These are phyloP conservation scores for Hippolais icterina DNA, from an alignment of 2,113 vertebrate species.

Conservation along the genomic window DNA sequence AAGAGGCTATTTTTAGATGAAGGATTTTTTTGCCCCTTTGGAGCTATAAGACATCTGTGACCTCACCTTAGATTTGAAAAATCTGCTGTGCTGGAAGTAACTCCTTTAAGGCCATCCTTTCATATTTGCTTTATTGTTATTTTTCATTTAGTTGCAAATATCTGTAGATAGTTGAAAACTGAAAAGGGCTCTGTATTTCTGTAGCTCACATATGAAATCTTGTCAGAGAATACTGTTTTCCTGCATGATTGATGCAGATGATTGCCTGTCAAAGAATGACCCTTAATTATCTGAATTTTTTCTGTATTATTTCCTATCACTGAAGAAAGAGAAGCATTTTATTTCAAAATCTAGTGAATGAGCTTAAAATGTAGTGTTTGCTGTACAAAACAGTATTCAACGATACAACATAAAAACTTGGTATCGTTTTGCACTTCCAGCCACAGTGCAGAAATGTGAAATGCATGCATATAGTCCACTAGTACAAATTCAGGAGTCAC, in stretches of 20 bases:
- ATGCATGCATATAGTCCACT: not conserved
- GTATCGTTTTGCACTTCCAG: not conserved
- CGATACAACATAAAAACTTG: not conserved
- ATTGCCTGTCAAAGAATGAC: not conserved
- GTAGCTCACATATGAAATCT: not conserved
- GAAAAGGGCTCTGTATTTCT: not conserved
- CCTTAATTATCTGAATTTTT: not conserved
- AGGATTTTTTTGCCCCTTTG: not conserved
- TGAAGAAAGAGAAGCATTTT: not conserved
- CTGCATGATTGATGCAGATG: not conserved
- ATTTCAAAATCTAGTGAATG: not conserved
- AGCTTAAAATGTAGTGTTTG: not conserved
- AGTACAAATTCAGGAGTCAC: not conserved
- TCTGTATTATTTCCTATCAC: not conserved
- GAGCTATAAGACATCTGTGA: not conserved
- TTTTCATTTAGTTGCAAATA: not conserved
- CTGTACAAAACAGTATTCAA: not conserved
- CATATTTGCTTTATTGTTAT: not conserved
- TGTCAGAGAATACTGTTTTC: not conserved
- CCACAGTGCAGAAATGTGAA: not conserved
- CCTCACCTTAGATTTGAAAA: not conserved
- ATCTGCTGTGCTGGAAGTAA: not conserved
- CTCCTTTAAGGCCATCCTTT: not conserved
- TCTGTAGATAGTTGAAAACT: not conserved
- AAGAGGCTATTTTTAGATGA: slow-evolving; percentile 6